Percentiles rank a stretch among this genome's conserved stretches.
Conservation (phyloP, 1,140 invertebrate genomes). For the Rhyzopertha dominica region DNA sequence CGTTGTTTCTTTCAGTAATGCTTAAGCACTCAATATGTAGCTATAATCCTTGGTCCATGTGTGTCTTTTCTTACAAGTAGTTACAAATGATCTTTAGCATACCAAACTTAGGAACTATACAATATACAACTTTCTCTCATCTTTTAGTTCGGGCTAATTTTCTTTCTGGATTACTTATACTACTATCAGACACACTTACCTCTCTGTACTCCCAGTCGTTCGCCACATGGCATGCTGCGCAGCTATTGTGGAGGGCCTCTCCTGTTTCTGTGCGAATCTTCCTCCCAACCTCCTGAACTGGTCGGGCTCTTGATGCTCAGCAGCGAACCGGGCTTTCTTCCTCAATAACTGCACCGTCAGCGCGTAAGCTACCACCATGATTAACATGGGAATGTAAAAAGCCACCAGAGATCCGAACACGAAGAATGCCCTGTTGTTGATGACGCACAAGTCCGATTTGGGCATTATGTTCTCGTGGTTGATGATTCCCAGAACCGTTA, state of each 20-base stretch:
- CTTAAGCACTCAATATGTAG: too few species aligned
- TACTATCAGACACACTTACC: slow-evolving; percentile 24
- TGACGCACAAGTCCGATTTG: slow-evolving; percentile 66
- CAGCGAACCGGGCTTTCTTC: slow-evolving; percentile 64
- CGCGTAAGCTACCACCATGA: slow-evolving; percentile 86
- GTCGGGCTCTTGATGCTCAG: slow-evolving; percentile 56
- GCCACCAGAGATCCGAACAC: slow-evolving; percentile 82
- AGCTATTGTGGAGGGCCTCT: slow-evolving; percentile 42
- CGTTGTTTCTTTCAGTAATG: too few species aligned
- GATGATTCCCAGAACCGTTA: slow-evolving; percentile 74
- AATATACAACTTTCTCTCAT: too few species aligned
- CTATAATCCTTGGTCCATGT: too few species aligned
- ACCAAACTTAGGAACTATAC: too few species aligned
- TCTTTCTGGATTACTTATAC: too few species aligned
- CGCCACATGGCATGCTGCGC: slow-evolving; percentile 46
- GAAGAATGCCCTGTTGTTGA: slow-evolving; percentile 82
- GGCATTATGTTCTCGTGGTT: slow-evolving; percentile 75
- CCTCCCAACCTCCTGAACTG: slow-evolving; percentile 57
- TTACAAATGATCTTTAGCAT: too few species aligned
- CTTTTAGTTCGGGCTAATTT: too few species aligned
- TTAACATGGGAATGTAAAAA: slow-evolving; percentile 91
- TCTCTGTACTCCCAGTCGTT: slow-evolving; percentile 44
- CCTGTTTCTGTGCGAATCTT: slow-evolving; percentile 53
- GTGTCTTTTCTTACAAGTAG: too few species aligned
- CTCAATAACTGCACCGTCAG: slow-evolving; percentile 80